phyloP scores from a whole-genome alignment of 2,113 vertebrate species.

The Pteronura brasiliensis region DNA sequence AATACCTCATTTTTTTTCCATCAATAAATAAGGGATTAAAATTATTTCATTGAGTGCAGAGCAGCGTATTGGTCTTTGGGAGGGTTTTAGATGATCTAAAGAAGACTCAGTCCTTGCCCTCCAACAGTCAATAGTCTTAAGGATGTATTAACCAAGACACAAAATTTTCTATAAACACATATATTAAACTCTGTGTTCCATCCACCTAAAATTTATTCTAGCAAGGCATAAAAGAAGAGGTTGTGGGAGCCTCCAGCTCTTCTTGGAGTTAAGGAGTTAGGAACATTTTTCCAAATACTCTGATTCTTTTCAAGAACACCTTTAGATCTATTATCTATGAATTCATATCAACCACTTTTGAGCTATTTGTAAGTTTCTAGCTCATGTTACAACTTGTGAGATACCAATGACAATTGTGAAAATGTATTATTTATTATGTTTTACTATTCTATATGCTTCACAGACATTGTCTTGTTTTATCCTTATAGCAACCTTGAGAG shows the following conservation, averaged over 20 bases:
- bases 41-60: conserved; percentile 63
- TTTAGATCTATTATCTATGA: not conserved
- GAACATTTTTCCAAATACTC: conserved; percentile 12
- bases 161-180: conserved; percentile 26
- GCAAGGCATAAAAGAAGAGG: not conserved
- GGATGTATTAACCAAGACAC: conserved; percentile 33
- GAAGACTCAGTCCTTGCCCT: conserved; percentile 20
- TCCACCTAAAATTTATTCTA: conserved; percentile 2
- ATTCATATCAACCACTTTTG: not conserved
- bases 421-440: not conserved
- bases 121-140: conserved; percentile 53
- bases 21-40: conserved; percentile 71
- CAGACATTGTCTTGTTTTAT: not conserved
- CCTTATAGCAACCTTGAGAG: not conserved
- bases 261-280: not conserved
- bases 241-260: not conserved
- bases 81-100: conserved; percentile 39
- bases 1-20: conserved; percentile 49
- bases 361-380: conserved; percentile 4
- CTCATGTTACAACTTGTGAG: not conserved
- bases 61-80: conserved; percentile 35
- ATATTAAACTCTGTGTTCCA: not conserved
- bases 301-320: not conserved
- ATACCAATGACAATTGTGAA: not conserved
- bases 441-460: not conserved